A percentile compares a stretch with the other conserved stretches of the same genome.
These are phyloP conservation scores for Ephestia elutella DNA, from an alignment of 1,140 invertebrate genomes.

Conservation along the genomic window DNA sequence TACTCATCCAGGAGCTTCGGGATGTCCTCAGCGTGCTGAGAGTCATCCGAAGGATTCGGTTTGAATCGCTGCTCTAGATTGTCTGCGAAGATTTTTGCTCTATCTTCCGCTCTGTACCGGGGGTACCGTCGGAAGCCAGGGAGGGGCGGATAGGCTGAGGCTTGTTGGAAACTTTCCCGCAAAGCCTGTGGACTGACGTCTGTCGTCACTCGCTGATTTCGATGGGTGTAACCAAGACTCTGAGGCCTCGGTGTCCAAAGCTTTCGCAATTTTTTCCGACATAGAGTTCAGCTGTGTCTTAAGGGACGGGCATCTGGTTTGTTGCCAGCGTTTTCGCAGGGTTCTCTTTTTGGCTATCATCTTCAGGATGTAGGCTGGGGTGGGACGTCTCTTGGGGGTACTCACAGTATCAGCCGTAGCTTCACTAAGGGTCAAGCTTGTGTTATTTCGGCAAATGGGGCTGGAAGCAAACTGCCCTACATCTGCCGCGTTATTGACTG, in stretches of 20 bases:
- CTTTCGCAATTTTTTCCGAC: neutral
- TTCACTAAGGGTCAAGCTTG: neutral
- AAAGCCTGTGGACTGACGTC: slow-evolving; percentile 13
- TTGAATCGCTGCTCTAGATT: slow-evolving; percentile 15
- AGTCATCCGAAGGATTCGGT: neutral
- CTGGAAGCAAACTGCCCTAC: neutral
- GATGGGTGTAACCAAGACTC: slow-evolving; percentile 7
- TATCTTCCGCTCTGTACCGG: slow-evolving; percentile 16
- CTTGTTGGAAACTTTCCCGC: slow-evolving; percentile 6
- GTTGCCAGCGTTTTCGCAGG: slow-evolving; percentile 6
- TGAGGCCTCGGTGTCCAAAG: neutral
- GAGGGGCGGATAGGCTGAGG: slow-evolving; percentile 16
- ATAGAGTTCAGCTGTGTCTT: slow-evolving; percentile 11
- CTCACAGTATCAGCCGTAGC: neutral
- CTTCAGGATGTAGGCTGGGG: neutral
- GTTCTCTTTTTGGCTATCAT: slow-evolving; percentile 9
- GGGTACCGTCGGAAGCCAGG: slow-evolving; percentile 5
- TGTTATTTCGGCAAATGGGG: neutral
- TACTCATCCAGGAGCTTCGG: neutral
- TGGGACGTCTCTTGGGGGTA: neutral
- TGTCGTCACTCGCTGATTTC: slow-evolving; percentile 1
- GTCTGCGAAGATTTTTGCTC: slow-evolving; percentile 27
- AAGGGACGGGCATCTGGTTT: slow-evolving; percentile 11
- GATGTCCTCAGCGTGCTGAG: neutral
- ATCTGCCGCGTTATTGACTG: neutral